phyloP scores from a whole-genome alignment of 2,888 invertebrate genomes.

The Eupithecia insigniata region DNA sequence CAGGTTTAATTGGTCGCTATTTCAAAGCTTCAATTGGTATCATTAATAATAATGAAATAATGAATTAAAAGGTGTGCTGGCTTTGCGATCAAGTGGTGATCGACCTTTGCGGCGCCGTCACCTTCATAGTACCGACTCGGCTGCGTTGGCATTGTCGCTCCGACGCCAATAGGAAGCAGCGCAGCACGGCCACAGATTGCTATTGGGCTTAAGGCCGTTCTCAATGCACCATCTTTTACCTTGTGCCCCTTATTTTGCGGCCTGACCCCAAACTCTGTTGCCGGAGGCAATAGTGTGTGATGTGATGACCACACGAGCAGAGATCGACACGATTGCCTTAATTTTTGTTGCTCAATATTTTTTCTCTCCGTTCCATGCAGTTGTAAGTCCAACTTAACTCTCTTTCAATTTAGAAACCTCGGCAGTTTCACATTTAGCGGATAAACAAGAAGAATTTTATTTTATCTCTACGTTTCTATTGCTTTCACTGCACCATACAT shows the following conservation, averaged over 20 bases:
- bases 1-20: background rate
- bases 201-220: conserved; percentile 84
- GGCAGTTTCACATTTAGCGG: conserved; percentile 20
- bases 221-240: conserved; percentile 85
- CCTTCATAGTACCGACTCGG: conserved; percentile 72
- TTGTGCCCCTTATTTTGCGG: conserved; percentile 80
- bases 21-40: background rate
- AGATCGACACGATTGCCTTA: conserved; percentile 31
- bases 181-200: conserved; percentile 72
- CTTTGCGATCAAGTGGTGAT: conserved; percentile 61
- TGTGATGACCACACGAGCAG: conserved; percentile 52
- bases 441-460: conserved; percentile 17
- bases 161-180: conserved; percentile 82
- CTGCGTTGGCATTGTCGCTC: conserved; percentile 78
- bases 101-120: conserved; percentile 75
- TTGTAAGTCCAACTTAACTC: conserved; percentile 4
- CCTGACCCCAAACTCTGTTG: conserved; percentile 74
- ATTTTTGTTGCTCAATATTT: conserved; percentile 30
- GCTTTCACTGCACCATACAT: conserved; percentile 26
- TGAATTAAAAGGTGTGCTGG: conserved; percentile 45
- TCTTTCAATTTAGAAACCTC: conserved; percentile 18
- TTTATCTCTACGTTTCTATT: conserved; percentile 24
- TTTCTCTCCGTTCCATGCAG: conserved; percentile 13
- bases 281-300: conserved; percentile 53
- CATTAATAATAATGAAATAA: conserved; percentile 33